Evolutionary conservation across 1,140 invertebrate genomes (phyloP).

Genomic region (Scaptomyza hsui): DNA sequence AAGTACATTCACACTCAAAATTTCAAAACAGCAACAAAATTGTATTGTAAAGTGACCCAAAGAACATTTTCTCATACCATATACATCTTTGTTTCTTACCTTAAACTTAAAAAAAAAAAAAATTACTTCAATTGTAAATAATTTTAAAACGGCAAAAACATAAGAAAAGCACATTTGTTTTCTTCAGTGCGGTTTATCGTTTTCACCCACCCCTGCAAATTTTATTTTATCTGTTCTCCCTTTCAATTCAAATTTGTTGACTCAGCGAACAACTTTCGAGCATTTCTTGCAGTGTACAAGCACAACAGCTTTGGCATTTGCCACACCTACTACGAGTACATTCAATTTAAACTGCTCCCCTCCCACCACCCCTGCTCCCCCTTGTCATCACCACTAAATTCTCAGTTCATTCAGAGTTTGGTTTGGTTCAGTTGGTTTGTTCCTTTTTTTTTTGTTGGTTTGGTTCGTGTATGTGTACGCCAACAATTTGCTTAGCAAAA

Average conservation of each 20-base stretch:
- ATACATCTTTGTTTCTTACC: too few relatives aligned
- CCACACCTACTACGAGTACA: neutral
- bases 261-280: conserved; percentile 67
- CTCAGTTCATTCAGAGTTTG: conserved; percentile 18
- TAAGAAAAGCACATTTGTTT: neutral
- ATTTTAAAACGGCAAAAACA: too few relatives aligned
- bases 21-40: too few relatives aligned
- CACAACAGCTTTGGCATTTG: neutral
- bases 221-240: conserved; percentile 15
- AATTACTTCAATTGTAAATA: too few relatives aligned
- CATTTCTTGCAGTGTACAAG: neutral
- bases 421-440: conserved; percentile 14
- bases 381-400: conserved; percentile 1
- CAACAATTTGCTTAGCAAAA: conserved; percentile 78
- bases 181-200: too few relatives aligned
- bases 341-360: neutral
- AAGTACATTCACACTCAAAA: conserved; percentile 85
- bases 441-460: neutral
- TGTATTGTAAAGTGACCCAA: too few relatives aligned
- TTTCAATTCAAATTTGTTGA: conserved; percentile 74
- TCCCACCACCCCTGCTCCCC: neutral
- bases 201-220: neutral
- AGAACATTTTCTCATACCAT: too few relatives aligned
- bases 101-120: too few relatives aligned
- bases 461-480: conserved; percentile 19